Evolutionary conservation across 1,140 invertebrate species (phyloP).

Genomic region (Acromyrmex charruanus): DNA sequence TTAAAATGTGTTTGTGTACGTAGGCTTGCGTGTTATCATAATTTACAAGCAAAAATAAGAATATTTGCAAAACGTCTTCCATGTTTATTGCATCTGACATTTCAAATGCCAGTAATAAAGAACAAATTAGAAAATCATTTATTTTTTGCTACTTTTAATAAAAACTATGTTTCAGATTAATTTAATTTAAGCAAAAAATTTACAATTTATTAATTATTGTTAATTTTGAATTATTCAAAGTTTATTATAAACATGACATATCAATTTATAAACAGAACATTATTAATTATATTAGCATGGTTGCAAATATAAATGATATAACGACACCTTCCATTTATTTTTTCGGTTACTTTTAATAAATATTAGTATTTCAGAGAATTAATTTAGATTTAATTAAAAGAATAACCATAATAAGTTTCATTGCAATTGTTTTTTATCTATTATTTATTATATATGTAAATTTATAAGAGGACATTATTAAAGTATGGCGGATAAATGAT

Average conservation of each 20-base stretch:
- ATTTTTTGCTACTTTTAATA: not conserved
- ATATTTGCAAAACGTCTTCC: not conserved
- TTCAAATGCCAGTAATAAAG: no score
- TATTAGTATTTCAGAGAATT: no score
- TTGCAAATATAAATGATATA: no score
- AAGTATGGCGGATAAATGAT: no score
- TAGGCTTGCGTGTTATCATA: not conserved
- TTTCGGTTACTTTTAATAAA: no score
- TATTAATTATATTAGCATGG: no score
- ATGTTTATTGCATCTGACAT: not conserved
- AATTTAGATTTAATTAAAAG: no score
- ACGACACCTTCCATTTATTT: no score
- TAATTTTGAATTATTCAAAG: no score
- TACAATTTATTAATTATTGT: no score
- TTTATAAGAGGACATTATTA: not conserved
- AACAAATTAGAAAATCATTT: not conserved
- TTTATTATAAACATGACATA: no score
- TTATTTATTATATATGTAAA: slow-evolving; percentile 3
- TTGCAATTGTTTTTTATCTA: not conserved
- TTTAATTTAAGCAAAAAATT: not conserved
- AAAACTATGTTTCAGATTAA: not conserved
- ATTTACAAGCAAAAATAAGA: not conserved
- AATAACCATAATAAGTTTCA: not conserved
- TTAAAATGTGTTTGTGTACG: not conserved
- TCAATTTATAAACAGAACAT: no score